phyloP scores from a whole-genome alignment of 2,113 vertebrate genomes.

The Macrotus californicus region DNA sequence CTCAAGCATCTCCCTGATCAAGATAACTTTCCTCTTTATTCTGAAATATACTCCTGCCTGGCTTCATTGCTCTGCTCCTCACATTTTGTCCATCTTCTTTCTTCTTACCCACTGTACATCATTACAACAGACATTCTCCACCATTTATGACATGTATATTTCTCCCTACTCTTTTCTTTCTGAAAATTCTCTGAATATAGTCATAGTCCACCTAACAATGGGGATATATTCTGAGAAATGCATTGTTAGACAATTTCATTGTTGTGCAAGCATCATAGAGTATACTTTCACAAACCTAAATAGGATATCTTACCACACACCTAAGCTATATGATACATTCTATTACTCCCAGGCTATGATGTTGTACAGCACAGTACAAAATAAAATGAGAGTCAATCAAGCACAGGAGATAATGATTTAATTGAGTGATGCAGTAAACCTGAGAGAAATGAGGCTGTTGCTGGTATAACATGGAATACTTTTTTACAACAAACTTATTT shows the following conservation, averaged over 20 bases:
- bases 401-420: not conserved
- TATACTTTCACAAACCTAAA: not conserved
- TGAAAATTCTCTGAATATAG: not conserved
- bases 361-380: not conserved
- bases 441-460: not conserved
- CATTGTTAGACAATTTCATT: not conserved
- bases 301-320: not conserved
- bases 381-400: not conserved
- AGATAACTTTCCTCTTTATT: fast-evolving
- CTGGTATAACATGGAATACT: not conserved
- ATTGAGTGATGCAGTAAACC: not conserved
- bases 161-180: not conserved
- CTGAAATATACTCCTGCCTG: not conserved
- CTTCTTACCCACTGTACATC: fast-evolving
- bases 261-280: not conserved
- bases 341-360: not conserved
- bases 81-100: fast-evolving
- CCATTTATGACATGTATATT: fast-evolving
- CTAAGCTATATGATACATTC: not conserved
- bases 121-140: too few relatives aligned
- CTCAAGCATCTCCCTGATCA: not conserved
- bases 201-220: too few relatives aligned
- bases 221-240: not conserved
- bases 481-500: not conserved
- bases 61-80: not conserved